Evolutionary conservation across 2,113 vertebrate genomes (phyloP), one percentile per base, ranked within the genome.

Genomic region (Hirundichthys speculiger): DNA sequence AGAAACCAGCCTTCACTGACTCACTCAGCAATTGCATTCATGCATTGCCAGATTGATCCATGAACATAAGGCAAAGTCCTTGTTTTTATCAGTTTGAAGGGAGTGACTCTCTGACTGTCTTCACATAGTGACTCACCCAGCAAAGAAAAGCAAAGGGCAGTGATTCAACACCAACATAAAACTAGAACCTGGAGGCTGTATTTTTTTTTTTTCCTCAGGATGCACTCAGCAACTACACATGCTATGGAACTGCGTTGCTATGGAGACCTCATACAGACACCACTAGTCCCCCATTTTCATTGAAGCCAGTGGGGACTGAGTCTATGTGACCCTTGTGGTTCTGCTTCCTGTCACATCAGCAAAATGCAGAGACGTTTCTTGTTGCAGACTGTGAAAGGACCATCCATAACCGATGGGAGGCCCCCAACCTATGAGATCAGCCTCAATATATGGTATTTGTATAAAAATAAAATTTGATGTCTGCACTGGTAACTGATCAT

Each of bases 1-100:
- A 27, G 2, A 12, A 13, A 27, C 18, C 12, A 19, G 30, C 30
- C 16, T 69, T 48, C 16, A 34, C 19, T 61, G 39, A 75, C 47
- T 59, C 69, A 62, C 51, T 47, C 42, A 2, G 3, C 30, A 34
- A 4, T 34, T 34, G 21, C 21, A 16, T 52, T 54, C 40, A 42
- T 12, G 24, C 11, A 4, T 9, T 34, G 30, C 4, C 15, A 24
- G 4, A 47, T 21, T 19, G 60, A 46, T 34, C 46, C 39, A 4
- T 3, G 41, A 13, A 61, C 46, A 39, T 12, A 19, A 46, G 15
- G 56, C 49, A 75, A 79, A 69, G 70, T 70, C 30, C 15, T 47
- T 34, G 2, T 9, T 61, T 49, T 84, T 82, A 84, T 83, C 80
- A 78, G 54, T 41, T 53, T 27, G 4, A 56, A 61, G 42, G 61